Evolutionary conservation across 1,140 invertebrate genomes (phyloP).

Genomic region (Parapsyche elsis): DNA sequence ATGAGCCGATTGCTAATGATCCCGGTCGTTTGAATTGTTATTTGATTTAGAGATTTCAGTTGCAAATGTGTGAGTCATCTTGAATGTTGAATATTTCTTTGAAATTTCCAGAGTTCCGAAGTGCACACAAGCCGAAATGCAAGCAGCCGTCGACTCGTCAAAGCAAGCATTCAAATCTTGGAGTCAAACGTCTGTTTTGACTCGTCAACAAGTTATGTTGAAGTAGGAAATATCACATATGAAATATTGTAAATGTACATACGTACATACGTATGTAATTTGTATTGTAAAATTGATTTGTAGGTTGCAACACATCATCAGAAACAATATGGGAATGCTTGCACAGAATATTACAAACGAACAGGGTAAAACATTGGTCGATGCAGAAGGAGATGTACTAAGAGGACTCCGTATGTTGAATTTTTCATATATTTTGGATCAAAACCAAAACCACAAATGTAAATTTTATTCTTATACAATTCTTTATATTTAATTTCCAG

Average conservation of each 20-base stretch:
- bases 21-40: too few relatives aligned
- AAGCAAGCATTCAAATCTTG: slow-evolving; percentile 83
- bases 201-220: slow-evolving; percentile 96
- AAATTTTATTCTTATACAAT: not conserved
- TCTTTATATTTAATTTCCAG: slow-evolving; percentile 65
- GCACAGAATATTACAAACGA: slow-evolving; percentile 94
- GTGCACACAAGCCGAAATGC: slow-evolving; percentile 91
- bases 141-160: slow-evolving; percentile 86
- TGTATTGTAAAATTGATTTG: slow-evolving; percentile 36
- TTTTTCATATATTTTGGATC: not conserved
- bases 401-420: slow-evolving; percentile 92
- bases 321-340: slow-evolving; percentile 82
- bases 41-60: not conserved
- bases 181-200: slow-evolving; percentile 92
- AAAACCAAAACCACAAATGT: too few relatives aligned
- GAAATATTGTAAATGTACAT: not conserved
- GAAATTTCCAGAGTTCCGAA: slow-evolving; percentile 82
- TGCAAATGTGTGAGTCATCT: not conserved
- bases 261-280: not conserved
- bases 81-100: not conserved
- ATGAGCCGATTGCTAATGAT: too few relatives aligned
- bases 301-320: slow-evolving; percentile 71
- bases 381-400: slow-evolving; percentile 98
- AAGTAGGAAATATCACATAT: slow-evolving; percentile 69
- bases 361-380: slow-evolving; percentile 97